A percentile compares a stretch with the other conserved stretches of the same genome.
These are phyloP conservation scores for Himalopsyche anomala DNA, from an alignment of 2,888 invertebrate species.

Conservation along the genomic window DNA sequence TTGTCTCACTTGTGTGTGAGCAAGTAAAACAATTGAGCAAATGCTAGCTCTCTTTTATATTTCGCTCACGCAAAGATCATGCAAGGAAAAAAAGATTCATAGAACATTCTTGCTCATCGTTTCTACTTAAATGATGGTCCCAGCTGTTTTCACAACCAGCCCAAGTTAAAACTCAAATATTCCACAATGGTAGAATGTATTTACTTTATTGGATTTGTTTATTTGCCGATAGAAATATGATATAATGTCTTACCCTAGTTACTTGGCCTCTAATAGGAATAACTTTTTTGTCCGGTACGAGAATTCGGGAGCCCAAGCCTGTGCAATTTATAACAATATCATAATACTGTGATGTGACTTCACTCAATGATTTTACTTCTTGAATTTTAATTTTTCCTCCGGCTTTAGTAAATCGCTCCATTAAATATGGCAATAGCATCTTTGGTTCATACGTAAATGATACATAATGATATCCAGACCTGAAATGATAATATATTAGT, in stretches of 20 bases:
- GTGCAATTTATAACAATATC: slow-evolving; percentile 89
- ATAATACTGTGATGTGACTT: slow-evolving; percentile 75
- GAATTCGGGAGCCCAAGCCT: slow-evolving; percentile 81
- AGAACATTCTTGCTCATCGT: too few species aligned
- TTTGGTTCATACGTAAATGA: slow-evolving; percentile 83
- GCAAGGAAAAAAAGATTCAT: too few species aligned
- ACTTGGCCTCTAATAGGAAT: slow-evolving; percentile 87
- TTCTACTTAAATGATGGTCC: background rate
- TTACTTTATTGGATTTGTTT: background rate
- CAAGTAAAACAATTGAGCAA: too few species aligned
- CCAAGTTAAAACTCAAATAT: background rate
- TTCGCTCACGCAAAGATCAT: too few species aligned
- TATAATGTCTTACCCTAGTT: slow-evolving; percentile 73
- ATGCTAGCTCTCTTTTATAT: too few species aligned
- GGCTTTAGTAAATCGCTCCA: slow-evolving; percentile 77
- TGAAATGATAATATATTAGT: slow-evolving; percentile 12
- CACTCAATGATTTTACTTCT: slow-evolving; percentile 69
- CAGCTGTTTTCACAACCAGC: background rate
- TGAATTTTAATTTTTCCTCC: slow-evolving; percentile 78
- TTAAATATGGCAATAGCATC: slow-evolving; percentile 82
- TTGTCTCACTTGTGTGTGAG: too few species aligned
- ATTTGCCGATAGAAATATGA: background rate
- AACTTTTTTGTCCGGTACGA: slow-evolving; percentile 80
- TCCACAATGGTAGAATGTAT: background rate
- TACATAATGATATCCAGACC: slow-evolving; percentile 68